Evolutionary conservation across 1,140 invertebrate genomes (phyloP).

Genomic region (Lordiphosa clarofinis): DNA sequence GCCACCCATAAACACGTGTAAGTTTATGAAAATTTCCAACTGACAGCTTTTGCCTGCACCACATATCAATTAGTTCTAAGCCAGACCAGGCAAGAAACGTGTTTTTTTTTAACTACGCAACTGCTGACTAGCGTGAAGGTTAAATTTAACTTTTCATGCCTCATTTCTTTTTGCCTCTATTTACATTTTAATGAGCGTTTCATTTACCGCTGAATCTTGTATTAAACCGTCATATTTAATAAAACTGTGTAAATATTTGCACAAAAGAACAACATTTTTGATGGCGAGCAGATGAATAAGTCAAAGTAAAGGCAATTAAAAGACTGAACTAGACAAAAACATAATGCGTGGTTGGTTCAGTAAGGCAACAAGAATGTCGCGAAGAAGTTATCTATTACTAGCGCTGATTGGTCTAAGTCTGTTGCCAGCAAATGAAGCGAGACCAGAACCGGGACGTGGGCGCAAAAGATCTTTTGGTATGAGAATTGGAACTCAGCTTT

Average conservation of each 20-base stretch:
- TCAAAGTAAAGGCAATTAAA: neutral
- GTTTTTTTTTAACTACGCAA: neutral
- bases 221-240: conserved; percentile 36
- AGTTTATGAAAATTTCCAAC: no score
- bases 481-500: neutral
- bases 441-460: conserved; percentile 38
- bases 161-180: neutral
- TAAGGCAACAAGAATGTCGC: conserved; percentile 23
- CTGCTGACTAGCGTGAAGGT: neutral
- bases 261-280: conserved; percentile 36
- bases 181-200: conserved; percentile 28
- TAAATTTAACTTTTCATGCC: neutral
- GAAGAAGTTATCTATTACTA: conserved; percentile 24
- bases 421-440: conserved; percentile 28
- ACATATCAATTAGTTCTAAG: no score
- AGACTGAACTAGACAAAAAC: conserved; percentile 19
- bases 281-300: conserved; percentile 25
- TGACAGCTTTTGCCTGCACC: no score
- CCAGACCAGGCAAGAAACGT: no score
- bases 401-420: conserved; percentile 25
- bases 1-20: no score
- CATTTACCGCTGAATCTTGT: conserved; percentile 39
- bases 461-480: conserved; percentile 48
- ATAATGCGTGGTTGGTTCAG: neutral
- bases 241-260: conserved; percentile 53